phyloP scores from a whole-genome alignment of 2,113 vertebrate species.

The Cinclus cinclus region DNA sequence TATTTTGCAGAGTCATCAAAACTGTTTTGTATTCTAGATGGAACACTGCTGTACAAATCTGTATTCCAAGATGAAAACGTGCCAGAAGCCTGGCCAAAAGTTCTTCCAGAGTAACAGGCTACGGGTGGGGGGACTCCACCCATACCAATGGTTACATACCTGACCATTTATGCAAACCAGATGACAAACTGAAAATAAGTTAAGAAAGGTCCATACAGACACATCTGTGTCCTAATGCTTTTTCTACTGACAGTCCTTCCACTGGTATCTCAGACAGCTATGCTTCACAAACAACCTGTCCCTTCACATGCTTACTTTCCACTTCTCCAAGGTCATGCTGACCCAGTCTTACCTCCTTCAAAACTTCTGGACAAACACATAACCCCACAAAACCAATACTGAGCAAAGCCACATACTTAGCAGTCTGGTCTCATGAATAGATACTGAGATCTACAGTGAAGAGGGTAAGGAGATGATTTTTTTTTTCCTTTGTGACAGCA shows the following conservation, averaged over 20 bases:
- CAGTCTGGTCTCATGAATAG: not conserved
- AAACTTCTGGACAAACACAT: not conserved
- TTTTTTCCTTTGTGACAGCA: not conserved
- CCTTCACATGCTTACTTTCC: not conserved
- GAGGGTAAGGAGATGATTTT: not conserved
- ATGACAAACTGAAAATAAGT: not conserved
- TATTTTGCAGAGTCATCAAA: constrained; percentile 14
- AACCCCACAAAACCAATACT: not conserved
- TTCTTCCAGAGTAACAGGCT: not conserved
- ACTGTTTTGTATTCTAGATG: not conserved
- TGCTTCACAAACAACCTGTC: not conserved
- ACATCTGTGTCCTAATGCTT: not conserved
- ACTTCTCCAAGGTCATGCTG: not conserved
- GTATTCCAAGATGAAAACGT: not conserved
- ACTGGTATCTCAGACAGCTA: rapidly evolving
- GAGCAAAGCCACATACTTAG: not conserved
- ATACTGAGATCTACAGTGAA: not conserved
- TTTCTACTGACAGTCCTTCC: not conserved
- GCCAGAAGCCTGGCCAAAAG: not conserved
- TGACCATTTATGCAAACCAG: not conserved
- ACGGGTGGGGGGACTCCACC: not conserved
- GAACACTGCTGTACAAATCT: not conserved
- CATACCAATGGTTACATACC: not conserved
- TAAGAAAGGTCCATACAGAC: not conserved
- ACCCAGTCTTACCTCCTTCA: not conserved